These are phyloP conservation scores for Heteropelma amictum DNA, from an alignment of 2,888 invertebrate species.

Conservation along the genomic window DNA sequence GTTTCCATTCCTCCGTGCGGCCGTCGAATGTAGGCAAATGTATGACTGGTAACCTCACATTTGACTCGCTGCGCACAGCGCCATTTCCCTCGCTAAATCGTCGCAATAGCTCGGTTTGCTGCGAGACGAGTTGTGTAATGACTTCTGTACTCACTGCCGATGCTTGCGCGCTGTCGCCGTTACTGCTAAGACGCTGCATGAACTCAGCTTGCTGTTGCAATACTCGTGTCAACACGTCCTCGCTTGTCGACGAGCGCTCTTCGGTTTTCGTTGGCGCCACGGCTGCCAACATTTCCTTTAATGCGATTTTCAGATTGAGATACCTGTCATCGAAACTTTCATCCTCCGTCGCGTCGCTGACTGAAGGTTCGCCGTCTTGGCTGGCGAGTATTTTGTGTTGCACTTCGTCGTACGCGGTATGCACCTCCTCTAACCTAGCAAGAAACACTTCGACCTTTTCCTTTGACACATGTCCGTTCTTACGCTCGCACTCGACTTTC, in stretches of 20 bases:
- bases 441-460: conserved; percentile 8
- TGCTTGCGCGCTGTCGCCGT: neutral
- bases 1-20: conserved; percentile 51
- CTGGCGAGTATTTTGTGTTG: neutral
- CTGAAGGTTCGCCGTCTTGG: neutral
- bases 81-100: neutral
- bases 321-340: conserved; percentile 15
- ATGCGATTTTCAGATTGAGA: neutral
- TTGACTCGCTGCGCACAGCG: neutral
- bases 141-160: neutral
- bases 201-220: conserved; percentile 5
- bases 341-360: conserved; percentile 3
- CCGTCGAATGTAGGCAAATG: conserved; percentile 56
- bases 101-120: conserved; percentile 18
- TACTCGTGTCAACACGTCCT: neutral
- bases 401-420: conserved; percentile 9
- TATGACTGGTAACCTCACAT: conserved; percentile 36
- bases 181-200: neutral
- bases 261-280: neutral
- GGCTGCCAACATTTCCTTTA: conserved; percentile 6
- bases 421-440: neutral
- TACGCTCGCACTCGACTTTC: neutral
- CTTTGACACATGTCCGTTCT: neutral
- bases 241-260: neutral
- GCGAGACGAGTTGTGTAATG: conserved; percentile 5